These are phyloP conservation scores for Stigmatopora nigra DNA, from an alignment of 2,113 vertebrate species.

Conservation along the genomic window DNA sequence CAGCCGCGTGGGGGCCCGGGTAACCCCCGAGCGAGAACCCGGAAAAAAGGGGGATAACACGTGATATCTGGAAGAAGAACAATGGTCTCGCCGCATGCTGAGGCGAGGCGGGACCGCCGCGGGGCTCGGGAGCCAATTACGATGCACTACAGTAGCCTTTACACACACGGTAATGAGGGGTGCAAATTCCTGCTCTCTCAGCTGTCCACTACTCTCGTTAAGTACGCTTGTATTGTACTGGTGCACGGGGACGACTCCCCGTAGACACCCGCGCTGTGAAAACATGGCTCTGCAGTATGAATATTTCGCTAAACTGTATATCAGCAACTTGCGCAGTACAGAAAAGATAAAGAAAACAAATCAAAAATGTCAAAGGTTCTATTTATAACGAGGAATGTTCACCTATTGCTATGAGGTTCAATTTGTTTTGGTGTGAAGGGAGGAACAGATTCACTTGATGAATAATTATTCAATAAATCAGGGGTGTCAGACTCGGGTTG, in stretches of 20 bases:
- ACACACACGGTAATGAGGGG: constrained; percentile 14
- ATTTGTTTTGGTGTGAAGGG: too few relatives aligned
- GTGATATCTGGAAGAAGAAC: constrained; percentile 34
- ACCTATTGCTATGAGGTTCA: too few relatives aligned
- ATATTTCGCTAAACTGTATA: not conserved
- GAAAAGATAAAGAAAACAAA: not conserved
- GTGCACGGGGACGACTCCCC: constrained; percentile 20
- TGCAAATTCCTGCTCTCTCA: constrained; percentile 56
- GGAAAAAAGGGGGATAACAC: constrained; percentile 20
- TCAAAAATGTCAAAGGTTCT: not conserved
- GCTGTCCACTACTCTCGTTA: constrained; percentile 48
- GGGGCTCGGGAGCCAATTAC: constrained; percentile 51
- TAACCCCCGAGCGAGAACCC: constrained; percentile 20
- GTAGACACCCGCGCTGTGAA: constrained; percentile 14
- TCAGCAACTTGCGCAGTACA: not conserved
- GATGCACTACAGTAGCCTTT: constrained; percentile 36
- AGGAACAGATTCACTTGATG: too few relatives aligned
- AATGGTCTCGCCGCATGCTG: constrained; percentile 20
- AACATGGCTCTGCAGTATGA: not conserved
- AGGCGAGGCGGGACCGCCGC: constrained; percentile 43
- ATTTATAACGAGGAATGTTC: too few relatives aligned
- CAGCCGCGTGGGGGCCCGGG: constrained; percentile 7
- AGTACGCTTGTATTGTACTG: constrained; percentile 24
- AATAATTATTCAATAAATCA: too few relatives aligned
- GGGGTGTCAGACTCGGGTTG: too few relatives aligned